Evolutionary conservation across 2,888 invertebrate species (phyloP).

Genomic region (Chirona hameri): DNA sequence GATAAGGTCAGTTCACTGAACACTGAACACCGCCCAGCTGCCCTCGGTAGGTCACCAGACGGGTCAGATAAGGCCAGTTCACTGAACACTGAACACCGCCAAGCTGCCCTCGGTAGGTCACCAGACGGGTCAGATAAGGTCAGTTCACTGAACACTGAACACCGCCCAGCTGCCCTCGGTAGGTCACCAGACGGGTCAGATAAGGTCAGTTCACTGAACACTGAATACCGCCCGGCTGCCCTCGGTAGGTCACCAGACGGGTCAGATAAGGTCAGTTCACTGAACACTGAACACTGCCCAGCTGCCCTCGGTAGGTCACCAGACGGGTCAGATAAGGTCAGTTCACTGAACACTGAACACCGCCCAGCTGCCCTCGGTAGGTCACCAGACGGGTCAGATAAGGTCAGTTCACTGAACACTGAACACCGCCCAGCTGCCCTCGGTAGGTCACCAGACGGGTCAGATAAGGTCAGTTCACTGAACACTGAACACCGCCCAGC

Average conservation of each 20-base stretch:
- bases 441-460: slow-evolving; percentile 52
- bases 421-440: slow-evolving; percentile 73
- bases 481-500: no score
- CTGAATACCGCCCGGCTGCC: slow-evolving; percentile 75
- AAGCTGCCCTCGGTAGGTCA: slow-evolving; percentile 68
- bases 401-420: no score
- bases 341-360: no score
- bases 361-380: slow-evolving; percentile 71
- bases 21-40: slow-evolving; percentile 67
- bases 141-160: no score
- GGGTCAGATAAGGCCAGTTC: no score
- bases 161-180: slow-evolving; percentile 74
- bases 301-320: slow-evolving; percentile 66
- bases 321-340: background rate
- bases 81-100: no score
- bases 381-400: slow-evolving; percentile 40
- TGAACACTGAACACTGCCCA: no score
- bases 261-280: no score
- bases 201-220: no score
- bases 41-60: slow-evolving; percentile 61
- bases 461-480: no score
- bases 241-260: slow-evolving; percentile 54
- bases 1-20: no score
- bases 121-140: background rate
- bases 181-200: slow-evolving; percentile 43